Base-by-base conservation (phyloP, 2,113 vertebrate species). In the Melanotaenia duboulayi region DNA sequence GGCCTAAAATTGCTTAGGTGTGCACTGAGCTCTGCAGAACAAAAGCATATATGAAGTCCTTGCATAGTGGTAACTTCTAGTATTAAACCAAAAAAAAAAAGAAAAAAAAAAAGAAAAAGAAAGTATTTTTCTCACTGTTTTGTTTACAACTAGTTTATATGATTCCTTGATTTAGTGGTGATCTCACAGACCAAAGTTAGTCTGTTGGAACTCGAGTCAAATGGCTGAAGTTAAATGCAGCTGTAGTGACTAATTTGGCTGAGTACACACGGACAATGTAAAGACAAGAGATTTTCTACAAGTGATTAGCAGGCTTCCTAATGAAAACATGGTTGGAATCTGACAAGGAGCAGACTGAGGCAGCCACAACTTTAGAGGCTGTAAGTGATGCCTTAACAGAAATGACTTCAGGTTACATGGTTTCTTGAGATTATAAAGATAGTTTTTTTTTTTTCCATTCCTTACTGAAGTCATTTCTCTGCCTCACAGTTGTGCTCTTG, bases 1-100 rank as follows among this genome's bases (percentile, higher is more conserved):
- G 72, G 59, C 76, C 64, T 79, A 2, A 52, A 39, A 71, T 62
- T 65, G 58, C 69, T 80, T 32, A 44, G 46, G 71, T 76, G 69
- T 61, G 66, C 59, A 19, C 2, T 17, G 25, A 71, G 48, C 56
- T 59, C 62, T 16, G 46, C 52, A 54, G 44, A 55, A 48, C 49
- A 55, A 42, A 74, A 52, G 28, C 20, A 28, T 16, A 17, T 24
- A 50, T 8, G 23, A 49, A 76, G 70, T n/a, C 14, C 49, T 23
- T 66, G 42, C 20, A 54, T 16, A 55, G 23, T 40, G 50, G 24
- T 24, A 40, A 5, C 72, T 58, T 24, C 11, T 50, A 10, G 42
- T 1, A 35, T 65, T 61, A 49, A 49, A 28, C 7, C 17, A 35
- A 35, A 35, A 65, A 64, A 49, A 22, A 14, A 35, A 28, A 22